These are phyloP conservation scores for Saguinus midas DNA, from an alignment of 2,113 vertebrate genomes.

Conservation along the genomic window DNA sequence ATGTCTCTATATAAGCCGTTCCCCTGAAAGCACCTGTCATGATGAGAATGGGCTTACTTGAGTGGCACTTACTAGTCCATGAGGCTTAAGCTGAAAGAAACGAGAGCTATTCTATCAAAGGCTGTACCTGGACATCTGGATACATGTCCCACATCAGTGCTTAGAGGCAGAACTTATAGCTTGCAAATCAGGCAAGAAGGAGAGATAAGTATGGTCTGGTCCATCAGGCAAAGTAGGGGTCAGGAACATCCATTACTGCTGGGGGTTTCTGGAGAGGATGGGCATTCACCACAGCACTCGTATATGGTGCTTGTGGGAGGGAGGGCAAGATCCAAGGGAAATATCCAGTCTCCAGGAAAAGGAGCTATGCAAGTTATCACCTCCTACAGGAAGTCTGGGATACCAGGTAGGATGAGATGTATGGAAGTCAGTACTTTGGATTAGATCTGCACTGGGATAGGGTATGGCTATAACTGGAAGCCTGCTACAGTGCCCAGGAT, in stretches of 20 bases:
- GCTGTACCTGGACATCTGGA: neutral
- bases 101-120: neutral
- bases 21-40: neutral
- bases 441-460: neutral
- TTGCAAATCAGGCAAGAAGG: neutral
- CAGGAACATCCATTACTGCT: neutral
- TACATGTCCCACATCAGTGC: neutral
- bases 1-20: neutral
- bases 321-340: neutral
- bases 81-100: neutral
- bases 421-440: neutral
- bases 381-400: neutral
- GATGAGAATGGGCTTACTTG: neutral
- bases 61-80: neutral
- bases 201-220: neutral
- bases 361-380: neutral
- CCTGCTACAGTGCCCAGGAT: neutral
- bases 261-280: neutral
- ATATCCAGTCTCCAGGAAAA: neutral
- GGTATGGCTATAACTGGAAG: neutral
- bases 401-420: neutral
- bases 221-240: neutral
- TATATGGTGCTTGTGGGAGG: neutral
- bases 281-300: neutral
- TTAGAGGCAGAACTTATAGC: neutral